A percentile compares a stretch with the other conserved stretches of the same genome.
Conservation (phyloP, 2,113 vertebrate genomes). For the Sisor rabdophorus region DNA sequence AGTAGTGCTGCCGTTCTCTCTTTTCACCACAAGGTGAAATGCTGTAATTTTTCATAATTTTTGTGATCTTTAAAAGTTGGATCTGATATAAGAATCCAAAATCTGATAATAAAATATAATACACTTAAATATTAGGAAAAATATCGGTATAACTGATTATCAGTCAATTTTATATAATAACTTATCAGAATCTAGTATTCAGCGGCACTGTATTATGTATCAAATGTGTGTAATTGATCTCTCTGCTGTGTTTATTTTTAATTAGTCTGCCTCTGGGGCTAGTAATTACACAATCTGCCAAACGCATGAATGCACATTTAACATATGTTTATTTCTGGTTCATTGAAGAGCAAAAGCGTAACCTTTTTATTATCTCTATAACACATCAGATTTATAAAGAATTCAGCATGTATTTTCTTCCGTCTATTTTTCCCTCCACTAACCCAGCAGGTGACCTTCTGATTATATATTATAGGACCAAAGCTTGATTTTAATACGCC, state of each 20-base stretch:
- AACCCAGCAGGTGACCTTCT: constrained; percentile 20
- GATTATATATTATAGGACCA: background rate
- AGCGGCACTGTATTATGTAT: background rate
- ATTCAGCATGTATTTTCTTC: background rate
- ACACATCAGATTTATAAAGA: background rate
- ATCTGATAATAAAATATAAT: no score
- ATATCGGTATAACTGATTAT: no score
- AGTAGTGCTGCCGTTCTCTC: no score
- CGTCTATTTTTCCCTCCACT: background rate
- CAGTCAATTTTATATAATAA: background rate
- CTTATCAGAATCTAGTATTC: background rate
- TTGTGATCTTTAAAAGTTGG: no score
- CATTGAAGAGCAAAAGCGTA: background rate
- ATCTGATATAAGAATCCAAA: no score
- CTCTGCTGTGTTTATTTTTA: background rate
- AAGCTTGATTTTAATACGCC: background rate
- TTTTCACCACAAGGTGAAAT: no score
- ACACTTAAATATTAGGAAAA: no score
- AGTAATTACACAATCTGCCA: background rate
- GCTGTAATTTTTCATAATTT: no score
- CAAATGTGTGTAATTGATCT: background rate
- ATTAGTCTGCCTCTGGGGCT: background rate
- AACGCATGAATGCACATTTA: background rate
- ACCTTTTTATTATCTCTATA: background rate
- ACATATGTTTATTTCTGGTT: constrained; percentile 5